Conservation (phyloP, 2,113 vertebrate species). For the Psittacara wagleri region DNA sequence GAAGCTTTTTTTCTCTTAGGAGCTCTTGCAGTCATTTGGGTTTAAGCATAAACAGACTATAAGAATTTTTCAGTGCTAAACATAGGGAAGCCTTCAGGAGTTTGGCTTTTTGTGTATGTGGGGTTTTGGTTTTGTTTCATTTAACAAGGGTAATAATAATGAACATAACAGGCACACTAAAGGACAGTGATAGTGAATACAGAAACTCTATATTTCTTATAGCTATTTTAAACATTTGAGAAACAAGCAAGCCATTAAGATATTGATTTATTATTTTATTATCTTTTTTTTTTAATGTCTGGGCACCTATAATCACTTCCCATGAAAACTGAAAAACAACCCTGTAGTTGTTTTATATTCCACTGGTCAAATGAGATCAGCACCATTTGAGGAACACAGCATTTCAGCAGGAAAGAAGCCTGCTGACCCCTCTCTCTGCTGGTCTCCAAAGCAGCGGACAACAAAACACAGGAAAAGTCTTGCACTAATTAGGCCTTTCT, state of each 20-base stretch:
- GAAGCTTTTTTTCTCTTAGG: not conserved
- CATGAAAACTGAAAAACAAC: not conserved
- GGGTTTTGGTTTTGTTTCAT: not conserved
- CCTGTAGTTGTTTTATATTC: not conserved
- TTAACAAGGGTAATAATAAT: not conserved
- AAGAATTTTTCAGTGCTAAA: not conserved
- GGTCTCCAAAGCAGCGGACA: not conserved
- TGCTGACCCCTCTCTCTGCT: not conserved
- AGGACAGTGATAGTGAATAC: not conserved
- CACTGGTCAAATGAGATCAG: not conserved
- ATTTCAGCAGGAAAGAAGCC: not conserved
- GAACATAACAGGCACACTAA: not conserved
- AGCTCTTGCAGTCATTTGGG: not conserved
- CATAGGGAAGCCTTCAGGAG: not conserved
- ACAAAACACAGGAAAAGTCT: not conserved
- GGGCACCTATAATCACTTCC: not conserved
- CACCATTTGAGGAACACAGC: rapidly evolving
- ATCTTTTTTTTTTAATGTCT: not conserved
- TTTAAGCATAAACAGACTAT: not conserved
- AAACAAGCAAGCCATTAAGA: not conserved
- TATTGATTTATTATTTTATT: not conserved
- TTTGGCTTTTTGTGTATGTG: not conserved
- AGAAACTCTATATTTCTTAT: not conserved
- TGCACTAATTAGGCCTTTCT: not conserved
- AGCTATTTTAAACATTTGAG: not conserved